Evolutionary conservation across 2,113 vertebrate genomes (phyloP), one percentile per base, ranked within the genome.

Genomic region (Calonectris borealis): DNA sequence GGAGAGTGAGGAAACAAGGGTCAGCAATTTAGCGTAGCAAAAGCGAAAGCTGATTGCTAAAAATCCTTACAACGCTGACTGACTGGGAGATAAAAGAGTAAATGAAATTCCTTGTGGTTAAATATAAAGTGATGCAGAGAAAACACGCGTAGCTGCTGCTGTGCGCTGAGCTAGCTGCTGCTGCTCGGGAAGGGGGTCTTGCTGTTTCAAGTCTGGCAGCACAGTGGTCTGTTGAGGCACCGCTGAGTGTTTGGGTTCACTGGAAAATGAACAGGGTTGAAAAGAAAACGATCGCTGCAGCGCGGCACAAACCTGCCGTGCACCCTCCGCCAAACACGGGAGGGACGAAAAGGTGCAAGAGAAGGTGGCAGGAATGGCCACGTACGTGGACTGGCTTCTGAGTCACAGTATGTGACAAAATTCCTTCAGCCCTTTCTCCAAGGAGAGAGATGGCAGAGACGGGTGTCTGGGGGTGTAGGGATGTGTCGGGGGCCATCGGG

Each of bases 121-220:
- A 72, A 40, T 64, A 19, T 2, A 10, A 65, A 42, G 58, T 0
- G 44, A 13, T 2, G 31, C 16, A 21, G 51, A 29, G 58, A n/a
- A 25, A 48, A 19, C 9, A 1, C 0, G 17, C 1, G 7, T 18
- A 4, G 6, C 17, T 0, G 9, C 29, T n/a, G 71, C 51, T 66
- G 51, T 15, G 83, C n/a, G 7, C 38, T 26, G 26, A 44, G 21
- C 17, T 19, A 7, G 49, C 83, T 14, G 22, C 27, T 18, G 65
- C 85, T 46, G 85, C 40, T 62, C 3, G 2, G 24, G 34, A 24
- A 24, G 34, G 40, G 29, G 40, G n/a, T n/a, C 66, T 48, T 29
- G 49, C 40, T 49, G 40, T 13, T 48, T 2, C 3, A 29, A 10
- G 29, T n/a, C 57, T 38, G 32, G 64, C 22, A 78, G 34, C 73